Percentiles rank a stretch among this genome's conserved stretches.
Conservation (phyloP, 2,113 vertebrate genomes). For the Brienomyrus longianalis region DNA sequence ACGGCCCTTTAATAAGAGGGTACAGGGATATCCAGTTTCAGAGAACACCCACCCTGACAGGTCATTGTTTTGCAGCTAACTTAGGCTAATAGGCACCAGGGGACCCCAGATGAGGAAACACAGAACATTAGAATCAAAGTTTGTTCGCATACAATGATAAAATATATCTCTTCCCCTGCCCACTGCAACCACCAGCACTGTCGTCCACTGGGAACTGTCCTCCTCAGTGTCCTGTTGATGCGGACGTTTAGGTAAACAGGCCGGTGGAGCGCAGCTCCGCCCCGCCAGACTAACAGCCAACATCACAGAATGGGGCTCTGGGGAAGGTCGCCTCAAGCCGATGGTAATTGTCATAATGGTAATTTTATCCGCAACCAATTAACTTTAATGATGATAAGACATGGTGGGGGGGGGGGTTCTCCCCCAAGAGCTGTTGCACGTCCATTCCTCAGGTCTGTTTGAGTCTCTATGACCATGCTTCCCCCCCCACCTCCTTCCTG, state of each 20-base stretch:
- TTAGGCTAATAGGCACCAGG: conserved; percentile 85
- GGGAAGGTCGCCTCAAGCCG: conserved; percentile 55
- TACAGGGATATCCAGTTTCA: conserved; percentile 70
- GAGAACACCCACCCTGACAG: conserved; percentile 93
- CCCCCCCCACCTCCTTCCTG: conserved; percentile 34
- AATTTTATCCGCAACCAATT: conserved; percentile 60
- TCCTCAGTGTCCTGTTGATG: conserved; percentile 73
- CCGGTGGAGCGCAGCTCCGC: conserved; percentile 41
- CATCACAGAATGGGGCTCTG: conserved; percentile 62
- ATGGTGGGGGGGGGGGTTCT: conserved; percentile 23
- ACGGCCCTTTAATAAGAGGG: conserved; percentile 71
- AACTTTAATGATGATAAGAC: conserved; percentile 55
- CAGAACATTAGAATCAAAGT: conserved; percentile 84
- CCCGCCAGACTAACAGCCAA: conserved; percentile 47
- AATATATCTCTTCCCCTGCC: conserved; percentile 61
- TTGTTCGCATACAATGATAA: conserved; percentile 73
- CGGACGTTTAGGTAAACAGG: conserved; percentile 62
- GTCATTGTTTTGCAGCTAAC: conserved; percentile 86
- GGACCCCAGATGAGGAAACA: conserved; percentile 80
- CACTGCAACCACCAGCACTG: conserved; percentile 36
- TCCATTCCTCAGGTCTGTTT: conserved; percentile 48
- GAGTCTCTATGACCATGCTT: conserved; percentile 42
- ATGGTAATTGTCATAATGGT: conserved; percentile 62
- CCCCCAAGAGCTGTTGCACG: conserved; percentile 44
- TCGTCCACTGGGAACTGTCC: conserved; percentile 53